Evolutionary conservation across 2,888 invertebrate species (phyloP).

Genomic region (Lithophane semibrunnea): DNA sequence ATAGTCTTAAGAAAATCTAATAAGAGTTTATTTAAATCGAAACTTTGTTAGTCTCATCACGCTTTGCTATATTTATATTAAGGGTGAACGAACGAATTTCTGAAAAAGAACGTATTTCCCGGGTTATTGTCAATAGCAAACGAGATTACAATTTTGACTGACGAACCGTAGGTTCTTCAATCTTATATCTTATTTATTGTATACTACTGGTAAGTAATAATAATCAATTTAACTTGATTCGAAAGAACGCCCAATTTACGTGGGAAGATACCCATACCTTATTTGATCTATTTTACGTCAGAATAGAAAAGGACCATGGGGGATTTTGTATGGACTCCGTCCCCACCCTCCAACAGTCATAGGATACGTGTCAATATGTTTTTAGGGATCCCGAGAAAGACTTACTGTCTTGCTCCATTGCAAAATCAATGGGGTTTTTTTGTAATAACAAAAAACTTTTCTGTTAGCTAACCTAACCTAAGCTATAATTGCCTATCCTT

Average conservation of each 20-base stretch:
- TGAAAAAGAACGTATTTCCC: slow-evolving; percentile 70
- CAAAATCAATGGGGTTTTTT: too few species aligned
- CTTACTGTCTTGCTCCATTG: too few species aligned
- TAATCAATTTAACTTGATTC: slow-evolving; percentile 5
- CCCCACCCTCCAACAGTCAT: too few species aligned
- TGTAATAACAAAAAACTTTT: too few species aligned
- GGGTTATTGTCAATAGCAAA: slow-evolving; percentile 18
- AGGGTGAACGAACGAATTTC: slow-evolving; percentile 77
- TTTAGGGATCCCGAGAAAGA: too few species aligned
- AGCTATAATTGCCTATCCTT: too few species aligned
- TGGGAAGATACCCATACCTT: not conserved
- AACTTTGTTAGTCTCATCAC: slow-evolving; percentile 70
- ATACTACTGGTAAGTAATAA: not conserved
- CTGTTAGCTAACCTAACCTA: too few species aligned
- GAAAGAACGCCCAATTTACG: not conserved
- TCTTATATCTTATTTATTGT: not conserved
- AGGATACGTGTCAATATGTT: too few species aligned
- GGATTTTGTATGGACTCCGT: too few species aligned
- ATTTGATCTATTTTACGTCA: slow-evolving; percentile 17
- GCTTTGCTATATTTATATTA: slow-evolving; percentile 70
- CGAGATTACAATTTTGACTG: slow-evolving; percentile 22
- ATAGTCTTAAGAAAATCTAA: not conserved
- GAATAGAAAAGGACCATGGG: not conserved
- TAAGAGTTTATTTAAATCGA: not conserved
- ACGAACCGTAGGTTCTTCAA: not conserved